Evolutionary conservation across 2,797 vertebrate species (phyloP), one percentile per base, ranked within the genome.

Genomic region (Gila robusta): DNA sequence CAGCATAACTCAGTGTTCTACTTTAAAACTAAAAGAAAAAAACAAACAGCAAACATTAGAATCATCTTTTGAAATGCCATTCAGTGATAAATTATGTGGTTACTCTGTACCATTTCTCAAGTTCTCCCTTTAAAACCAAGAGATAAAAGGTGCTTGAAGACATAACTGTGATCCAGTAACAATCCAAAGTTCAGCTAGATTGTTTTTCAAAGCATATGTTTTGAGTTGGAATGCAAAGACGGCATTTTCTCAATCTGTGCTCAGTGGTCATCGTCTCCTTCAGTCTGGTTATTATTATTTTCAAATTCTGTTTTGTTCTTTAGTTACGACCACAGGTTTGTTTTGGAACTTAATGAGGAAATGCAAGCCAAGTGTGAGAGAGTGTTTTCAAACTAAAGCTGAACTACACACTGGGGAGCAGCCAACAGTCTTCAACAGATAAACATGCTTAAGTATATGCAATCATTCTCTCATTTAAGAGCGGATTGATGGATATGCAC

Each of bases 241-340:
- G 9, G 14, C 32, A 8, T 84, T 54, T 72, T 83, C 35, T 73
- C 26, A 12, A 73, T 72, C 56, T 67, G 73, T 32, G 52, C 26
- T 23, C 39, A 21, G 35, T 49, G 59, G 83, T 44, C 59, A 87
- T 80, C 79, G 77, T 37, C 23, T 62, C 67, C 37, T 81, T 52
- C 71, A 59, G 64, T 70, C 84, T 83, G 80, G 59, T 79, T 82
- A 35, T 78, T 78, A 74, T 82, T 67, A 66, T 79, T 85, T 89
- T 87, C 69, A 71, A 32, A 56, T 21, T 66, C 17, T 52, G 28
- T 67, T 81, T 83, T 87, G 54, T 52, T 70, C 56, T 72, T 64
- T 32, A 47, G 47, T 71, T 79, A 66, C 39, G 44, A 39, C 64
- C 70, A 67, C 86, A 56, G 84, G 80, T 79, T 86, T 26, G 6